Conservation (phyloP, 2,113 vertebrate genomes). For the Lanius ludovicianus region DNA sequence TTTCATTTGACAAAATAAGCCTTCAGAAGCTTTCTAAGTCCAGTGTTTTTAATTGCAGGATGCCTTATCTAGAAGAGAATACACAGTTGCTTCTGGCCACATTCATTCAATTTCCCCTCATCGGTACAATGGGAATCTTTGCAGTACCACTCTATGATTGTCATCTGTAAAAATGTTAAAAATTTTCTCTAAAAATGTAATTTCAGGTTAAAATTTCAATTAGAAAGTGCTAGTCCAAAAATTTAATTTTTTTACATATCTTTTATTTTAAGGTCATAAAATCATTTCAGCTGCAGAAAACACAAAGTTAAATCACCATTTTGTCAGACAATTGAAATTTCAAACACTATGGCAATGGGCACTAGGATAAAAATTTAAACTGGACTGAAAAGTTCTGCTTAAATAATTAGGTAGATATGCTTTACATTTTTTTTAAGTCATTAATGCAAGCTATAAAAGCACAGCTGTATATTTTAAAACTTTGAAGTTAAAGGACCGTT, state of each 20-base stretch:
- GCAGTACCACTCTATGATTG: background rate
- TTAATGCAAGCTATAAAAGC: background rate
- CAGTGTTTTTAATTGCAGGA: conserved; percentile 53
- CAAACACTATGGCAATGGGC: background rate
- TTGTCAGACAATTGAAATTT: background rate
- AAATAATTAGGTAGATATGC: background rate
- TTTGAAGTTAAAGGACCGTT: background rate
- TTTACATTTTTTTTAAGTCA: background rate
- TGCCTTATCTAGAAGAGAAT: conserved; percentile 45
- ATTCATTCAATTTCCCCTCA: background rate
- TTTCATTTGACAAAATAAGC: conserved; percentile 63
- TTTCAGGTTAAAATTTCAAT: background rate
- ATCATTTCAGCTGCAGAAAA: background rate
- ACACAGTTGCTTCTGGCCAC: background rate
- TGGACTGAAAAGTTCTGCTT: background rate
- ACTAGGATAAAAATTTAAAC: background rate
- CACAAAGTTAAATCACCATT: background rate
- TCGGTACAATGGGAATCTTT: background rate
- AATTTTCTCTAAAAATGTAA: background rate
- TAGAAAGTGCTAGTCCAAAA: background rate
- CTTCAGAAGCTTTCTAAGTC: conserved; percentile 55
- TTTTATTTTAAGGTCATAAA: background rate
- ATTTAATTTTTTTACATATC: background rate
- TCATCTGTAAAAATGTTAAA: background rate
- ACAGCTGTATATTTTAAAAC: background rate